Evolutionary conservation across 2,113 vertebrate genomes (phyloP), one percentile per base, ranked within the genome.

Genomic region (Dicaeum eximium): DNA sequence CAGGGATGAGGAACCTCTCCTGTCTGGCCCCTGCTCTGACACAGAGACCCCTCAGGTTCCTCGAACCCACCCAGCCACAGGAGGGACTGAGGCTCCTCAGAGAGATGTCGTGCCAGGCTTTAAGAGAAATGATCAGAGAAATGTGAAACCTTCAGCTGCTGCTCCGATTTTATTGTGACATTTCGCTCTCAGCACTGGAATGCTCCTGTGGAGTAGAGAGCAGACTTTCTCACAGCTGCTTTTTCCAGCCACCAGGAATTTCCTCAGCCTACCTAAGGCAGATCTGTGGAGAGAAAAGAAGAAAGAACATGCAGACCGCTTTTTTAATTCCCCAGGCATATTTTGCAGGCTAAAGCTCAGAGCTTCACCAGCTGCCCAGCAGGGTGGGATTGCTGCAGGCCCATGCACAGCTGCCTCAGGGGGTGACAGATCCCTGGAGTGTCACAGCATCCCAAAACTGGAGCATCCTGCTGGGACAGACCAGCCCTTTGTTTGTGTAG

Each of bases 351-450:
- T 6, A 5, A n/a, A 5, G 64, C 35, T 5, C 24, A 23, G 18
- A 10, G 16, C 44, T 78, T 23, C 31, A 1, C 2, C 2, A 27
- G 19, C 57, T 2, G 1, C 27, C 54, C 86, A 16, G 2, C 2
- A 14, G 45, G 1, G 27, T 69, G 30, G 50, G 13, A 15, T 15
- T 2, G 4, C 28, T 44, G 11, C 0, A 2, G 37, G n/a, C 5
- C 33, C 18, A 0, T 0, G 4, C 25, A 10, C 33, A 67, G 51
- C 58, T 84, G 66, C 7, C 35, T 30, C 33, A 27, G 57, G 33
- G 13, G 8, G 4, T 21, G 38, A 9, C 11, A 33, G 51, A 3
- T 35, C 66, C 66, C 56, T 25, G 56, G 37, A 31, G 25, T 8
- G 21, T 7, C 71, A 35, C 71, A 77, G 21, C 45, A 78, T 16